Evolutionary conservation across 2,113 vertebrate genomes (phyloP), one percentile per base, ranked within the genome.

Genomic region (Salvator merianae): DNA sequence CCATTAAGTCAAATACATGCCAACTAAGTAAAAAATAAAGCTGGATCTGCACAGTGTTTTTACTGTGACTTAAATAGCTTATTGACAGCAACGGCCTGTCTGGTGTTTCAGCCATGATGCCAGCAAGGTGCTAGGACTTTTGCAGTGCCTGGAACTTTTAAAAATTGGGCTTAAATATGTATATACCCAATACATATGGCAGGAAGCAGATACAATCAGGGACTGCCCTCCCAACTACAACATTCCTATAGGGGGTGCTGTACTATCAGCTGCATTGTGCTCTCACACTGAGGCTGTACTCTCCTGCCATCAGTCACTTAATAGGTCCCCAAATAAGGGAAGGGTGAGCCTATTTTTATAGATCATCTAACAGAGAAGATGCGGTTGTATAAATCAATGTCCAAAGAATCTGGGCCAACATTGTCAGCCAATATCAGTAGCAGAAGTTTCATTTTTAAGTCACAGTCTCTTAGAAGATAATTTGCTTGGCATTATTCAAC

Each of bases 361-460:
- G 59, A 66, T 10, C 20, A 20, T 59, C 18, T 34, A 36, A 22
- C 30, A 40, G 16, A 20, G 55, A 36, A 76, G 13, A 38, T 36
- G n/a, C 43, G 59, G 24, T 72, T 26, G 30, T 26, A 1, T n/a
- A 32, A n/a, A 40, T 36, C 30, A 65, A 20, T 30, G n/a, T 65
- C 43, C 22, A 38, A 65, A 83, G 47, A 47, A 65, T 55, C 43
- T 76, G 14, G 7, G 73, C 40, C 40, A 73, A 59, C 8, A 30
- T 73, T 89, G 90, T 86, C 78, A 88, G 81, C 83, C 82, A 91
- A 92, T 59, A 59, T 59, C 55, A 59, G 16, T 18, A 59, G 18
- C 16, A 59, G 18, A 59, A 2, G 16, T 16, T 20, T 59, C 50
- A 3, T 14, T 14, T 14, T 53, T 14, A 43, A 72, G 55, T 78